Evolutionary conservation across 2,888 invertebrate species (phyloP).

Genomic region (Lepetodrilus schrolli): DNA sequence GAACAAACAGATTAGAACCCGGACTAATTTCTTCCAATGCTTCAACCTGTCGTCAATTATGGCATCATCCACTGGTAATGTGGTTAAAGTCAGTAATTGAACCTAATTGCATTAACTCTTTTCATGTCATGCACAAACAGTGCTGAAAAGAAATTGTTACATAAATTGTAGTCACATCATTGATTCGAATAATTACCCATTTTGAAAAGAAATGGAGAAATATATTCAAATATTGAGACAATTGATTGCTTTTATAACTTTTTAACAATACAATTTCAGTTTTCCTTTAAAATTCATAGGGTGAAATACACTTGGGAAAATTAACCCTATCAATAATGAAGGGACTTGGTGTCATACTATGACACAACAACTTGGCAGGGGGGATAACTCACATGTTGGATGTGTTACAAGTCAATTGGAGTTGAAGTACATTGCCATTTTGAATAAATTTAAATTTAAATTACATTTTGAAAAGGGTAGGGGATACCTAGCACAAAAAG

Average conservation of each 20-base stretch:
- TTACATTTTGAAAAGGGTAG: no score
- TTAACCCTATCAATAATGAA: constrained; percentile 14
- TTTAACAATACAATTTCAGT: constrained; percentile 20
- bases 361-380: neutral
- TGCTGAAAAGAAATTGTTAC: no score
- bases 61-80: neutral
- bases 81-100: constrained; percentile 6
- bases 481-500: no score
- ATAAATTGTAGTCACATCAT: neutral
- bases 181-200: constrained; percentile 14
- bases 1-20: neutral
- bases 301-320: neutral
- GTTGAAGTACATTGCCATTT: no score
- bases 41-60: neutral
- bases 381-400: neutral
- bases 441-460: no score
- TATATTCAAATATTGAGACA: no score
- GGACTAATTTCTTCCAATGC: constrained; percentile 5
- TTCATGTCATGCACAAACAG: neutral
- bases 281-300: constrained; percentile 18
- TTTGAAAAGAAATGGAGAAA: neutral
- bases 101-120: constrained; percentile 9
- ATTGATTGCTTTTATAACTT: constrained; percentile 12
- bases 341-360: neutral
- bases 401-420: no score